phyloP scores from a whole-genome alignment of 2,888 invertebrate species.

The Phrixothrix hirtus region DNA sequence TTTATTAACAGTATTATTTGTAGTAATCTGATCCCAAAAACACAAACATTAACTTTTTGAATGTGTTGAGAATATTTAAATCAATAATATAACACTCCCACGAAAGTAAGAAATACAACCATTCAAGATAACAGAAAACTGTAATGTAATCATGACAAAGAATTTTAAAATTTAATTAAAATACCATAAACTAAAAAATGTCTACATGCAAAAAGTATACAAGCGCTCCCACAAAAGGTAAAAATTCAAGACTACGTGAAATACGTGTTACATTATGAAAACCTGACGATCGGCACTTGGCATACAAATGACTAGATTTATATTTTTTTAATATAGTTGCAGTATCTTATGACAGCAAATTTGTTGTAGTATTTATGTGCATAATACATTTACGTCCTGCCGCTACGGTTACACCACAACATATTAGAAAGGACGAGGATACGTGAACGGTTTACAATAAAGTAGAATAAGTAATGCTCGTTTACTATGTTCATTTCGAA shows the following conservation, averaged over 20 bases:
- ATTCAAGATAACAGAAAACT: neutral
- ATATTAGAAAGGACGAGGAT: no score
- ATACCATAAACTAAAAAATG: slow-evolving; percentile 6
- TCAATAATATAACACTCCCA: no score
- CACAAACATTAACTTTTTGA: no score
- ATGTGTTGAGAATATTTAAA: no score
- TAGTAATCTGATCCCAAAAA: no score
- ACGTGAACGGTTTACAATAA: no score
- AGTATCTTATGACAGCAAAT: slow-evolving; percentile 2
- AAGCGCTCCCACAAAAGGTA: slow-evolving; percentile 42
- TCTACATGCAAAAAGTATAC: slow-evolving; percentile 35
- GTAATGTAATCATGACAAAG: slow-evolving; percentile 3
- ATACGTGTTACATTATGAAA: slow-evolving; percentile 47
- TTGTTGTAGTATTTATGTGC: neutral
- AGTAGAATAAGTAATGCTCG: slow-evolving; percentile 36
- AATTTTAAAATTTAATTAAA: slow-evolving; percentile 11
- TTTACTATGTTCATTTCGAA: slow-evolving; percentile 47
- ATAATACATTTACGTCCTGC: neutral
- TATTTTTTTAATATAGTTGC: slow-evolving; percentile 37
- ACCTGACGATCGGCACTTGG: slow-evolving; percentile 48
- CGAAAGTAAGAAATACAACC: neutral
- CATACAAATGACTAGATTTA: slow-evolving; percentile 50
- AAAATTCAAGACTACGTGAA: slow-evolving; percentile 46
- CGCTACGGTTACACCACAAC: no score
- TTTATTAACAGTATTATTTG: no score